Conservation (phyloP, 2,888 invertebrate genomes). For the Tillus elongatus region DNA sequence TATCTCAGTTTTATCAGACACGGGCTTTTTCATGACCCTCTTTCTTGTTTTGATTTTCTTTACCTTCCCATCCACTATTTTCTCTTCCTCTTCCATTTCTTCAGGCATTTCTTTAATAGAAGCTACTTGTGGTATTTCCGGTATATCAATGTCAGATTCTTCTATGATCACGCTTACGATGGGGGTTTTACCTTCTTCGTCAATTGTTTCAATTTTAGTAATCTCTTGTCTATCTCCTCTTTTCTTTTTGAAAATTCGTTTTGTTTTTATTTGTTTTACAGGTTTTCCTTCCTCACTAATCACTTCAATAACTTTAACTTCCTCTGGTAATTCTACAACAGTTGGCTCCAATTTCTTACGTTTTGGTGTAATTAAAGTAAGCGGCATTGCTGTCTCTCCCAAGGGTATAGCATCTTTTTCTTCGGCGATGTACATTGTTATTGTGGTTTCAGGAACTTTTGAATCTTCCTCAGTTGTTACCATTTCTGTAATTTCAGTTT, state of each 20-base stretch:
- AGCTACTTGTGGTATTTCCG: conserved; percentile 7
- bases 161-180: conserved; percentile 21
- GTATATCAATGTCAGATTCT: conserved; percentile 5
- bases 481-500: conserved; percentile 41
- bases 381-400: conserved; percentile 28
- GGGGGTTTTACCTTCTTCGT: conserved; percentile 22
- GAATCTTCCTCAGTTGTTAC: conserved; percentile 40
- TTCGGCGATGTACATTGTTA: conserved; percentile 32
- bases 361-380: conserved; percentile 23
- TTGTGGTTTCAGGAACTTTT: conserved; percentile 35
- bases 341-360: conserved; percentile 20
- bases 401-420: conserved; percentile 24
- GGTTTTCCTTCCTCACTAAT: conserved; percentile 29
- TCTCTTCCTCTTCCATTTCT: conserved; percentile 24
- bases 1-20: conserved; percentile 27
- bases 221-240: conserved; percentile 21
- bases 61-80: conserved; percentile 18
- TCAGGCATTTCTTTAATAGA: conserved; percentile 18
- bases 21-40: conserved; percentile 15
- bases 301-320: conserved; percentile 18
- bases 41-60: conserved; percentile 25
- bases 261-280: conserved; percentile 37
- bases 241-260: conserved; percentile 36
- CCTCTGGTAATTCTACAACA: conserved; percentile 21
- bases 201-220: conserved; percentile 22